Evolutionary conservation across 2,797 vertebrate genomes (phyloP).

Genomic region (Synanceia verrucosa): DNA sequence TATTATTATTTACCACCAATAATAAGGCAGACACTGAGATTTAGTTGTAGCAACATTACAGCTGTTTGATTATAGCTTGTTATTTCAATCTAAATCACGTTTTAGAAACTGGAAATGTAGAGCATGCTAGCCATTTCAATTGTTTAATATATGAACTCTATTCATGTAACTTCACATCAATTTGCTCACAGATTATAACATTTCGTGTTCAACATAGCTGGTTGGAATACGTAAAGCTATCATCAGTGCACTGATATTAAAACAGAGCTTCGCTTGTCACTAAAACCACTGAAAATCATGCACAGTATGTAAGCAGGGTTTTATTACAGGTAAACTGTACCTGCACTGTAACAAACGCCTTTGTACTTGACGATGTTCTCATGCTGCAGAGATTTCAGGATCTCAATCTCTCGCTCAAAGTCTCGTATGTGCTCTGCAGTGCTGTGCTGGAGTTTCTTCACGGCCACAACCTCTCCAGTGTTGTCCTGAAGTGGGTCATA

Average conservation of each 20-base stretch:
- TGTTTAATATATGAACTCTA: not conserved
- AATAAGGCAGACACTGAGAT: not conserved
- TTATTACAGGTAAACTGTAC: conserved; percentile 60
- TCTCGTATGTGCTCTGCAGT: conserved; percentile 93
- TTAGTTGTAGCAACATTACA: not conserved
- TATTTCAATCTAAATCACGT: not conserved
- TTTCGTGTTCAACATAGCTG: not conserved
- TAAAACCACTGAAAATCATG: not conserved
- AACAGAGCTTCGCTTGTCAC: not conserved
- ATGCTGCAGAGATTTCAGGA: conserved; percentile 95
- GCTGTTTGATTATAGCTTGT: not conserved
- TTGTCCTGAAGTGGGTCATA: conserved; percentile 96
- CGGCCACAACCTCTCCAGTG: conserved; percentile 96
- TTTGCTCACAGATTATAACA: not conserved
- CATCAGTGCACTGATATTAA: not conserved
- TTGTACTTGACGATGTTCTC: conserved; percentile 99
- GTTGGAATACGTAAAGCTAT: not conserved
- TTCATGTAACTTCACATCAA: not conserved
- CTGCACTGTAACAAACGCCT: conserved; percentile 96
- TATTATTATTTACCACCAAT: not conserved
- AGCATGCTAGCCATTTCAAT: not conserved
- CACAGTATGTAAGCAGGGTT: not conserved
- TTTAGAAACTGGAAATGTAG: not conserved
- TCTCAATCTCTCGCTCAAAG: conserved; percentile 97
- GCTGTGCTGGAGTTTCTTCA: conserved; percentile 97